A percentile compares a stretch with the other conserved stretches of the same genome.
These are phyloP conservation scores for Hermodice carunculata DNA, from an alignment of 2,888 invertebrate genomes.

Conservation along the genomic window DNA sequence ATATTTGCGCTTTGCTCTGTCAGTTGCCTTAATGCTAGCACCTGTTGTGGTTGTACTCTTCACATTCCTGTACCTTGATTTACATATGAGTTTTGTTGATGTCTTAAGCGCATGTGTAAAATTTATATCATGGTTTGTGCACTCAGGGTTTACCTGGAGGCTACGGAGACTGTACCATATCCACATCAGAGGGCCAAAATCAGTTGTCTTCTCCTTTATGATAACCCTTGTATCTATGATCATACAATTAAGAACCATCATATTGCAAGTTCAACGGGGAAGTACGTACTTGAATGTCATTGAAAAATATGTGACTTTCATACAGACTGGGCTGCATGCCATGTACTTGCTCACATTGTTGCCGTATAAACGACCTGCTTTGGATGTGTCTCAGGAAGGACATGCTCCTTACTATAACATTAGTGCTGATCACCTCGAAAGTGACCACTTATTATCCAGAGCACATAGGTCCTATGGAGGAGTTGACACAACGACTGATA, in stretches of 20 bases:
- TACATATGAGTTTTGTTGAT: slow-evolving; percentile 74
- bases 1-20: slow-evolving; percentile 76
- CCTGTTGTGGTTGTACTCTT: slow-evolving; percentile 77
- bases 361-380: slow-evolving; percentile 70
- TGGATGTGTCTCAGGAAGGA: no score
- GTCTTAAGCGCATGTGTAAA: slow-evolving; percentile 80
- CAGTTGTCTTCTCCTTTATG: slow-evolving; percentile 79
- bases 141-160: slow-evolving; percentile 81
- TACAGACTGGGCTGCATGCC: slow-evolving; percentile 73
- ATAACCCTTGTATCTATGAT: slow-evolving; percentile 78
- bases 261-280: slow-evolving; percentile 52
- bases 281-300: slow-evolving; percentile 24
- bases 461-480: neutral
- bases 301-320: slow-evolving; percentile 53
- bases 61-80: slow-evolving; percentile 55
- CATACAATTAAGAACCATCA: slow-evolving; percentile 79
- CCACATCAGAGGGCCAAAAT: slow-evolving; percentile 82
- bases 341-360: slow-evolving; percentile 81
- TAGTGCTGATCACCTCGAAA: no score
- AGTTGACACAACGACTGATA: neutral
- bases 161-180: slow-evolving; percentile 73
- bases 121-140: slow-evolving; percentile 85
- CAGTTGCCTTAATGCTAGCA: slow-evolving; percentile 76
- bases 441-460: no score
- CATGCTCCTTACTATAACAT: no score